These are phyloP conservation scores for Meiosimyza decipiens DNA, from an alignment of 2,888 invertebrate genomes.

Conservation along the genomic window DNA sequence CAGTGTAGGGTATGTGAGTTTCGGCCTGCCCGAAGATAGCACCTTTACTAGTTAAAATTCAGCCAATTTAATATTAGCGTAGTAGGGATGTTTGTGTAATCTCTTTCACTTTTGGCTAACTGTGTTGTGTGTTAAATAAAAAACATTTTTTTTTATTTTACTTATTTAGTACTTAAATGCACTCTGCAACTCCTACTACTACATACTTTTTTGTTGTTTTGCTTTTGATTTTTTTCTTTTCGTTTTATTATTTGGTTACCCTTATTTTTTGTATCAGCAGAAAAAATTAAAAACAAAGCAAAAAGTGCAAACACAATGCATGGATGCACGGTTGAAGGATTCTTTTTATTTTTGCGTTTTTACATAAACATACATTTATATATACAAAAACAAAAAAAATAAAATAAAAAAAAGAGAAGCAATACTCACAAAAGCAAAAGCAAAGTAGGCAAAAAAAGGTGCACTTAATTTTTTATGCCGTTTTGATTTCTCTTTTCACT, in stretches of 20 bases:
- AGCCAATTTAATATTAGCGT: neutral
- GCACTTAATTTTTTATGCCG: conserved; percentile 30
- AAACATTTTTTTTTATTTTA: conserved; percentile 34
- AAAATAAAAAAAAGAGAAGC: conserved; percentile 19
- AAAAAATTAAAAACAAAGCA: conserved; percentile 14
- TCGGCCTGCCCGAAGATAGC: no score
- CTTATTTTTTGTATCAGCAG: neutral
- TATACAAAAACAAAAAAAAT: conserved; percentile 19
- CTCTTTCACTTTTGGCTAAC: neutral
- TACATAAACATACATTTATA: conserved; percentile 34
- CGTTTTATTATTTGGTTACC: conserved; percentile 15
- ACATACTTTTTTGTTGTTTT: neutral
- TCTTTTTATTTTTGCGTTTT: conserved; percentile 9
- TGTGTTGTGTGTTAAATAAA: conserved; percentile 20
- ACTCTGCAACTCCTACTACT: conserved; percentile 2
- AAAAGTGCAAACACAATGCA: conserved; percentile 33
- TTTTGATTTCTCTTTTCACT: conserved; percentile 32
- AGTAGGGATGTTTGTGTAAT: no score
- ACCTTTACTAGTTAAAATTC: no score
- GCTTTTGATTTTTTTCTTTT: conserved; percentile 7
- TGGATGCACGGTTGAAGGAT: conserved; percentile 24
- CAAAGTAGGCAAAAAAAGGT: neutral
- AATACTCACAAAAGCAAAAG: neutral
- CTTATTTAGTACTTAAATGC: conserved; percentile 34
- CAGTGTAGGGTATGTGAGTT: no score